These are phyloP conservation scores for Drosophila busckii DNA, from an alignment of 1,140 invertebrate genomes.

Conservation along the genomic window DNA sequence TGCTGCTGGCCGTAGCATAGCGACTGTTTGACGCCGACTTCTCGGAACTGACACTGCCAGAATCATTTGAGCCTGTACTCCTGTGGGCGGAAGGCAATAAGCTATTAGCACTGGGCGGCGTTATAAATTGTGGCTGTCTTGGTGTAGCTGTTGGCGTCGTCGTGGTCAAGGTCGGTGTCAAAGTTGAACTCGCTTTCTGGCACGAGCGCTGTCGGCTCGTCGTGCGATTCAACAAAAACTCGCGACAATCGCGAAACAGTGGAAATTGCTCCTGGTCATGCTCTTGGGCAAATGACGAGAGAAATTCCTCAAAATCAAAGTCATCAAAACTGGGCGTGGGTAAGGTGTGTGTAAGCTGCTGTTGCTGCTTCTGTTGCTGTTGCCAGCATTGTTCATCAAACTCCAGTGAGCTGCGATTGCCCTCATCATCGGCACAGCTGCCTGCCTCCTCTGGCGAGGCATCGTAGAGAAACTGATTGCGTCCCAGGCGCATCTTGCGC, in stretches of 20 bases:
- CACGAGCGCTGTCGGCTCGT: constrained; percentile 66
- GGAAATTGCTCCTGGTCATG: constrained; percentile 78
- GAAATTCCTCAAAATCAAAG: constrained; percentile 80
- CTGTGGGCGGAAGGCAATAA: constrained; percentile 1
- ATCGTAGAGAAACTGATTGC: constrained; percentile 77
- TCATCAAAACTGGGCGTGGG: constrained; percentile 70
- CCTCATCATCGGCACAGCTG: constrained; percentile 67
- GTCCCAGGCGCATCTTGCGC: constrained; percentile 72
- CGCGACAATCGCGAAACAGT: constrained; percentile 76
- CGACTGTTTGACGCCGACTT: constrained; percentile 8
- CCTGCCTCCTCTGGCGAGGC: constrained; percentile 61
- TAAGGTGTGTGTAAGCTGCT: constrained; percentile 30
- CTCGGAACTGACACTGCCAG: constrained; percentile 6
- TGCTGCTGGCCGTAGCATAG: constrained; percentile 1
- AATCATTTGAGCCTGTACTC: constrained; percentile 38
- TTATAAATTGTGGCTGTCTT: constrained; percentile 13
- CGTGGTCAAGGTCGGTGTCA: constrained; percentile 15
- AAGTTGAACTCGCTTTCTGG: constrained; percentile 59
- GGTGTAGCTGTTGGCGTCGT: constrained; percentile 27
- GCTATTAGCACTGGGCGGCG: not conserved
- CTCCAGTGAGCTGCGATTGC: constrained; percentile 62
- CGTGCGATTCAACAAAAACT: constrained; percentile 73
- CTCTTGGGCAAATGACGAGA: constrained; percentile 80
- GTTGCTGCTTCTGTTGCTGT: constrained; percentile 56
- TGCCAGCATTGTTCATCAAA: constrained; percentile 65